phyloP scores from a whole-genome alignment of 2,888 invertebrate genomes.

The Machimus atricapillus region DNA sequence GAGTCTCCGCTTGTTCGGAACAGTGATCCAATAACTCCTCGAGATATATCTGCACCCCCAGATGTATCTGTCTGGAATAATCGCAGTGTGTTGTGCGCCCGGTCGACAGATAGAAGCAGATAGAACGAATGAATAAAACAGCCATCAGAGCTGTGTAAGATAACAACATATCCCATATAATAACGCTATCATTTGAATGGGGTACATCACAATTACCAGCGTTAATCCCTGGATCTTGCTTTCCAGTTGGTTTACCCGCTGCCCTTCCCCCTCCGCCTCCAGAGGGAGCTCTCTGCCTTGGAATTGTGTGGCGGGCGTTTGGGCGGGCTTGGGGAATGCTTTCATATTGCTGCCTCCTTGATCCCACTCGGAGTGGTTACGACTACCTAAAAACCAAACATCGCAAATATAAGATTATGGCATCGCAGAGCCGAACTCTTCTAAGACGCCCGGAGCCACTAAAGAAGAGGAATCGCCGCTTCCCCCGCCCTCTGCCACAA shows the following conservation, averaged over 20 bases:
- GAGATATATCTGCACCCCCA: conserved; percentile 4
- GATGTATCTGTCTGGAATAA: conserved; percentile 12
- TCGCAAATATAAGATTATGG: conserved; percentile 40
- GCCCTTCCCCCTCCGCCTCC: neutral
- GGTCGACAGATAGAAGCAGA: conserved; percentile 1
- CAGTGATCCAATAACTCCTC: conserved; percentile 37
- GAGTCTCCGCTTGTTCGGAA: neutral
- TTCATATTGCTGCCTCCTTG: conserved; percentile 29
- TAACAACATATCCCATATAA: conserved; percentile 48
- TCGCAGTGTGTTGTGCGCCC: conserved; percentile 1
- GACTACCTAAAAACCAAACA: conserved; percentile 40
- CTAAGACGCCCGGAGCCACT: neutral
- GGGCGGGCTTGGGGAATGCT: conserved; percentile 5
- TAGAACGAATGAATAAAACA: conserved; percentile 35
- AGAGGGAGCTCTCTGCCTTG: neutral
- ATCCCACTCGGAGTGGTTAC: conserved; percentile 32
- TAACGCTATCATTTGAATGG: conserved; percentile 48
- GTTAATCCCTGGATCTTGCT: conserved; percentile 47
- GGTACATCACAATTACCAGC: conserved; percentile 48
- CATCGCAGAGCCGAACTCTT: conserved; percentile 13
- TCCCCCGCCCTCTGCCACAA: conserved; percentile 11
- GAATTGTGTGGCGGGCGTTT: neutral
- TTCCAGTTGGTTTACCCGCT: conserved; percentile 21
- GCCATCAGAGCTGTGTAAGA: conserved; percentile 42
- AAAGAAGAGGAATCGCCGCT: conserved; percentile 26